Conservation (phyloP, 2,888 invertebrate genomes). For the Amiota mariae region DNA sequence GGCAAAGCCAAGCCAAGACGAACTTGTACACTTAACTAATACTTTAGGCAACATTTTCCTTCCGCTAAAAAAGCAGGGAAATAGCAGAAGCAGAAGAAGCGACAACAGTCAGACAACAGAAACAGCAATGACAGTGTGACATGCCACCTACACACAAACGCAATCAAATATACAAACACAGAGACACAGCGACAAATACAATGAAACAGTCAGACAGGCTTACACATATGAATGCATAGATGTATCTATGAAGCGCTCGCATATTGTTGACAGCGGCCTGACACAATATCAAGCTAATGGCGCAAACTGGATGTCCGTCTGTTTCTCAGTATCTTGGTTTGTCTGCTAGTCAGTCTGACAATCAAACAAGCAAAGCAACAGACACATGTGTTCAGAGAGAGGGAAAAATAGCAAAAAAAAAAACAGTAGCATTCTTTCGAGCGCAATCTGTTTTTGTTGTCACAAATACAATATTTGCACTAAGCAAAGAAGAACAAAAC, state of each 20-base stretch:
- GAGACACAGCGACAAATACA: too few species aligned
- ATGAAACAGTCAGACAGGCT: too few species aligned
- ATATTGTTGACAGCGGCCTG: constrained; percentile 17
- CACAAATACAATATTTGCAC: constrained; percentile 61
- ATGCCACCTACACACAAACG: too few species aligned
- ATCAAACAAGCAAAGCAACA: not conserved
- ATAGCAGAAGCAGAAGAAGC: too few species aligned
- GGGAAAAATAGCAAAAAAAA: too few species aligned
- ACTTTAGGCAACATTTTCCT: too few species aligned
- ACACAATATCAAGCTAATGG: constrained; percentile 22
- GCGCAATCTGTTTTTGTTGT: constrained; percentile 20
- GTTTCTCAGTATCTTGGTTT: too few species aligned
- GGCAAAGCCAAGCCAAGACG: too few species aligned
- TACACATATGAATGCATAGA: not conserved
- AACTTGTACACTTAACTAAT: too few species aligned
- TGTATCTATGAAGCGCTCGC: not conserved
- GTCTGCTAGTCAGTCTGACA: not conserved
- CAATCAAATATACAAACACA: too few species aligned
- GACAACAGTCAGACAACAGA: not conserved
- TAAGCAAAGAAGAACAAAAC: constrained; percentile 24
- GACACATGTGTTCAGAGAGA: not conserved
- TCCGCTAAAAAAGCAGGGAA: too few species aligned
- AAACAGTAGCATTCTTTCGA: constrained; percentile 14
- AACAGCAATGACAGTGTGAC: not conserved
- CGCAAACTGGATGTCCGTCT: not conserved